phyloP scores from a whole-genome alignment of 2,888 invertebrate genomes.

The Nyleta sp. region DNA sequence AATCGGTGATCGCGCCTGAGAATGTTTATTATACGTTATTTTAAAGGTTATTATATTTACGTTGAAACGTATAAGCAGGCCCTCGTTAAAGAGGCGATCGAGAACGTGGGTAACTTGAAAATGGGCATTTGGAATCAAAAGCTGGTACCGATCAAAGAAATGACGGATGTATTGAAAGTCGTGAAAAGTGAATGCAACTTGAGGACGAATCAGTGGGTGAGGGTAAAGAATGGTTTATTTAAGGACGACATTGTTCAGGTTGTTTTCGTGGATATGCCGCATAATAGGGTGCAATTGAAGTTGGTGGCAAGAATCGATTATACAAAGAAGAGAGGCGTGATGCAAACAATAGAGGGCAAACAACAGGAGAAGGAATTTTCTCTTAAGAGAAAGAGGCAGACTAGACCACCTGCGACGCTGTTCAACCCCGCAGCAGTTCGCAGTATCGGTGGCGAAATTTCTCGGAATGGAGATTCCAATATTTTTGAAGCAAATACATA shows the following conservation, averaged over 20 bases:
- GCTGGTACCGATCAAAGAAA: slow-evolving; percentile 99
- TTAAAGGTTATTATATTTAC: slow-evolving; percentile 97
- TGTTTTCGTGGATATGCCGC: slow-evolving; percentile 98
- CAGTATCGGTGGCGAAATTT: slow-evolving; percentile 96
- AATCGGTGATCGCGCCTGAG: slow-evolving; percentile 98
- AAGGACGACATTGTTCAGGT: slow-evolving; percentile 98
- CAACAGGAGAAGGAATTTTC: too few relatives aligned
- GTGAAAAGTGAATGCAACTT: slow-evolving; percentile 97
- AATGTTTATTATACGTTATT: too few relatives aligned
- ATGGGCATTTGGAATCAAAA: slow-evolving; percentile 97
- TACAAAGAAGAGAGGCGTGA: slow-evolving; percentile 28
- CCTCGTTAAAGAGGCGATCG: slow-evolving; percentile 97
- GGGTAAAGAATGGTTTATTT: slow-evolving; percentile 95
- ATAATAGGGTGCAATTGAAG: slow-evolving; percentile 98
- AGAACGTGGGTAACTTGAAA: slow-evolving; percentile 95
- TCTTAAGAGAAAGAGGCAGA: slow-evolving; percentile 1
- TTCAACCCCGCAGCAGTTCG: slow-evolving; percentile 98
- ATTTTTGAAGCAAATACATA: slow-evolving; percentile 98
- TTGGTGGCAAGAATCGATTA: slow-evolving; percentile 90
- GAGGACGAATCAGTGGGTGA: slow-evolving; percentile 98
- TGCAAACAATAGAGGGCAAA: too few relatives aligned
- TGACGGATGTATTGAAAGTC: slow-evolving; percentile 98
- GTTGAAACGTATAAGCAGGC: slow-evolving; percentile 99
- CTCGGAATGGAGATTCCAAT: slow-evolving; percentile 97
- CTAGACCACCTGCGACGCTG: slow-evolving; percentile 88